Conservation (phyloP, 2,888 invertebrate species). For the Mechanitis messenoides region DNA sequence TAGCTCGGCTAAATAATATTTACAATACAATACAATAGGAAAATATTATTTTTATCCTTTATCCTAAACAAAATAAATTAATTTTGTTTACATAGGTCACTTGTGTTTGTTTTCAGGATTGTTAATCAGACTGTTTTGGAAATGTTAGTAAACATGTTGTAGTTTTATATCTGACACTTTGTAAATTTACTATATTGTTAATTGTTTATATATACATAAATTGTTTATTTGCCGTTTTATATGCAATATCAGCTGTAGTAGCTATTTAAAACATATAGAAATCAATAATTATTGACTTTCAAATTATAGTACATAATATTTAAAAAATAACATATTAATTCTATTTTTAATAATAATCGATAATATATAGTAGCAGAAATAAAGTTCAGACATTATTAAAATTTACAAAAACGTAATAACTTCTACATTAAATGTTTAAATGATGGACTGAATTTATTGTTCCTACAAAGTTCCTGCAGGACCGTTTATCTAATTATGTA, state of each 20-base stretch:
- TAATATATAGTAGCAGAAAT: no score
- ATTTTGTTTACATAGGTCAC: constrained; percentile 22
- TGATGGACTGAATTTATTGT: constrained; percentile 38
- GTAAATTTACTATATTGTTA: background rate
- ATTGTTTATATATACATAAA: no score
- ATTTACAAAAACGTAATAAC: constrained; percentile 1
- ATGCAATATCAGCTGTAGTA: no score
- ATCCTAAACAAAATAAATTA: constrained; percentile 23
- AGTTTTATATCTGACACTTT: background rate
- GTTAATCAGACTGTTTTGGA: constrained; percentile 18
- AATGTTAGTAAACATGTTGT: background rate
- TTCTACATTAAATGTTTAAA: constrained; percentile 11
- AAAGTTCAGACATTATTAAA: background rate
- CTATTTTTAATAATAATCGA: no score
- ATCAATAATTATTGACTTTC: no score
- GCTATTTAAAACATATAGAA: no score
- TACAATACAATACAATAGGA: constrained; percentile 5
- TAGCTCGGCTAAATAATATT: constrained; percentile 7
- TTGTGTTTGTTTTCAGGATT: constrained; percentile 24
- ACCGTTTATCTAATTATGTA: constrained; percentile 62
- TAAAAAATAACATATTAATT: no score
- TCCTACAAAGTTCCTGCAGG: constrained; percentile 45
- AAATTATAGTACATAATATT: no score
- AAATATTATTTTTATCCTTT: constrained; percentile 18
- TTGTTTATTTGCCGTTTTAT: no score